Evolutionary conservation across 2,888 invertebrate genomes (phyloP), one percentile per base, ranked within the genome.

Genomic region (Pseudococcus longispinus): DNA sequence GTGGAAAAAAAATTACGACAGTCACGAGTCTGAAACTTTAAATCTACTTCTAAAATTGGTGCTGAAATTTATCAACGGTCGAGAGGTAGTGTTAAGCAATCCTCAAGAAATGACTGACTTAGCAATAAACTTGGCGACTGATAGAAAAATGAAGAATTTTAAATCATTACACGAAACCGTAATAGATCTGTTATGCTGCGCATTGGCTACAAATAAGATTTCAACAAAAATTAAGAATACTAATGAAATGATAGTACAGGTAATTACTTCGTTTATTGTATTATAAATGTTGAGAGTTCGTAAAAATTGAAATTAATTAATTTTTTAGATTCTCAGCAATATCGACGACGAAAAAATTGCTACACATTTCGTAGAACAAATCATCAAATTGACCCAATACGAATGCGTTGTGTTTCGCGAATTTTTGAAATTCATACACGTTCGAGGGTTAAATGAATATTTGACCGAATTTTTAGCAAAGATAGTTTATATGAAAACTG

Each of bases 401-500:
- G 86, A 86, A 80, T 37, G 11, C 11, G n/a, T 80, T 8, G 86
- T 80, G 15, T 86, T 86, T 51, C 26, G 37, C n/a, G 86, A 86
- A 77, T 74, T 86, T 55, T 46, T 86, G 1, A 86, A 86, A 55
- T 51, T 55, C 32, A 18, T 80, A 1, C 11, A 55, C 3, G 1
- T 55, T 26, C 44, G 44, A 37, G 32, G 77, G 26, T 55, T 80
- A 18, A 86, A 74, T 37, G 55, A 32, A 1, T 51, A 13, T 55
- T 42, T 86, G 0, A 20, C 29, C 6, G 51, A 86, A 51, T 80
- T 86, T 32, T 51, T 86, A 51, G 80, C 55, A 0, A 86, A 86
- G 32, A 74, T 86, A 1, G 80, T 86, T 23, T 86, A 77, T 46
- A 86, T 80, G 8, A 86, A 86, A 55, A 77, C 86, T n/a, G 23